Conservation (phyloP, 2,113 vertebrate species). For the Heterotis niloticus region DNA sequence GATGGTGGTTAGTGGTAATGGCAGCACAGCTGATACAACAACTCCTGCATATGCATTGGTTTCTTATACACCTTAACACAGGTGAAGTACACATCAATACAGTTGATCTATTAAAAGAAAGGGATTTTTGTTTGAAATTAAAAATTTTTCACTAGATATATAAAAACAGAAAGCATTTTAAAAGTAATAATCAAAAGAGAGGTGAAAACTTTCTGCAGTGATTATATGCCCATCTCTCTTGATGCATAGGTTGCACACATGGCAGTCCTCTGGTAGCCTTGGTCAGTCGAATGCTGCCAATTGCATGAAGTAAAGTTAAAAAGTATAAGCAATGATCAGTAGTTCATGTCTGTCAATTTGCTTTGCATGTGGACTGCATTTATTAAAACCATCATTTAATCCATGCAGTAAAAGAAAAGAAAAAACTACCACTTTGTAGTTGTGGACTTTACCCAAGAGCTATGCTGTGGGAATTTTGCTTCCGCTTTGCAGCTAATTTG, state of each 20-base stretch:
- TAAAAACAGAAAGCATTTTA: too few species aligned
- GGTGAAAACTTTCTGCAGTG: too few species aligned
- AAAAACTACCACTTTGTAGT: constrained; percentile 14
- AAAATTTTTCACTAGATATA: too few species aligned
- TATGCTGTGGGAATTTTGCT: neutral
- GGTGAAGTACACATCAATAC: too few species aligned
- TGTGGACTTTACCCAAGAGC: neutral
- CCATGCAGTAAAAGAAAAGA: neutral
- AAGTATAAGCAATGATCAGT: constrained; percentile 1
- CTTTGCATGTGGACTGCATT: constrained; percentile 40
- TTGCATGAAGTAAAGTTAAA: neutral
- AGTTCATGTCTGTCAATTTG: constrained; percentile 33
- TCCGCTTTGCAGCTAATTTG: constrained; percentile 20
- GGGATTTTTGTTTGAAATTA: too few species aligned
- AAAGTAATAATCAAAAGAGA: too few species aligned
- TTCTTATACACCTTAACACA: too few species aligned
- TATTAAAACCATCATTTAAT: constrained; percentile 24
- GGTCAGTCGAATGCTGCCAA: neutral
- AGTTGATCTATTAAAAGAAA: too few species aligned
- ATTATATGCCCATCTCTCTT: neutral
- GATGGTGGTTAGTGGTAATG: too few species aligned
- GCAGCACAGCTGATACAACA: too few species aligned
- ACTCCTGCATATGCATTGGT: too few species aligned
- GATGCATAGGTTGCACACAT: neutral
- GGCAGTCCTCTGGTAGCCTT: neutral